phyloP scores from a whole-genome alignment of 2,113 vertebrate genomes.

The Panthera tigris region DNA sequence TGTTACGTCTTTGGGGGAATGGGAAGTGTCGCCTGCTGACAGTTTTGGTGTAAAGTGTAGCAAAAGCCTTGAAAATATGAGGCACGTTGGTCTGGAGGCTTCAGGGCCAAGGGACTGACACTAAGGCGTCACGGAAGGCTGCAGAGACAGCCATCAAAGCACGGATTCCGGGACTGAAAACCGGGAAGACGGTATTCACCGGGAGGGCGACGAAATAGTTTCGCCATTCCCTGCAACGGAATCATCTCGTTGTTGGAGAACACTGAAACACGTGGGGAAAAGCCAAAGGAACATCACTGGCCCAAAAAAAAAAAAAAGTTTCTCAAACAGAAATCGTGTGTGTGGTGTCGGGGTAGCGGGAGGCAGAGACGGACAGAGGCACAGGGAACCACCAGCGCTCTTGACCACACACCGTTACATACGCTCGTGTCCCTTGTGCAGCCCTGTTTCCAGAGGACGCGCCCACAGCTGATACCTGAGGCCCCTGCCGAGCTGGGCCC shows the following conservation, averaged over 20 bases:
- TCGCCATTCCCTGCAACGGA: background rate
- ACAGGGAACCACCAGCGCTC: background rate
- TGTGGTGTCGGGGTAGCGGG: accelerated
- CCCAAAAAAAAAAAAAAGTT: background rate
- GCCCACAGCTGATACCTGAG: background rate
- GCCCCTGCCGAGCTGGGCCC: background rate
- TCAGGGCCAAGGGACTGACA: background rate
- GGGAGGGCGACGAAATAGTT: background rate
- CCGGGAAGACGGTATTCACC: no score
- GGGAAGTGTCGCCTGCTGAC: no score
- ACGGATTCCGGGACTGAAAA: background rate
- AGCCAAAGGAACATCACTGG: background rate
- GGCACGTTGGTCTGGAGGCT: background rate
- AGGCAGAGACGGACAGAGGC: background rate
- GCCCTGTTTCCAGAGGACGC: background rate
- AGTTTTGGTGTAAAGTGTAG: background rate
- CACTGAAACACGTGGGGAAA: background rate
- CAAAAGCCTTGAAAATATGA: background rate
- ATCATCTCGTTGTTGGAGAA: background rate
- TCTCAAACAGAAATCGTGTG: background rate
- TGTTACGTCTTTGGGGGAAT: no score
- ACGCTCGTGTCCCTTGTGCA: background rate
- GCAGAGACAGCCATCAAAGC: background rate
- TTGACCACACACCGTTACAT: background rate
- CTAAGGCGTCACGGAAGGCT: background rate